Base-by-base conservation (phyloP, 1,140 invertebrate species). In the Zaprionus taronus region DNA sequence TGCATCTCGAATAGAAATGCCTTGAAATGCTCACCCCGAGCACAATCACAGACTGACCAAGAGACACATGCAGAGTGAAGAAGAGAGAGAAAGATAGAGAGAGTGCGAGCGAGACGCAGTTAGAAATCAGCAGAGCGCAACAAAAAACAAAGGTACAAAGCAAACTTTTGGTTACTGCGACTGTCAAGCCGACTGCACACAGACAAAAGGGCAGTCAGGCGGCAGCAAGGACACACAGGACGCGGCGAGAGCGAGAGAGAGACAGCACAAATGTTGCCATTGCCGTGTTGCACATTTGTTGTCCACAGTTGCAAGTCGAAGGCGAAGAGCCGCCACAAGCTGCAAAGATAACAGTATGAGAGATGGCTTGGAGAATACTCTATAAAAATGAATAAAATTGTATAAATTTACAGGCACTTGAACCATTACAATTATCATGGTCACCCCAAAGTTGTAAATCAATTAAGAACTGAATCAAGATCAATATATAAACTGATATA, bases 181-280 rank as follows among this genome's bases (percentile, higher is more conserved):
- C 84, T 87, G 83, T 87, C 83, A 83, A 84, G 71, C 84, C 84
- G 77, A 87, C 83, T 81, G 78, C 81, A 79, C 81, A 76, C 70
- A 83, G 68, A 87, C 81, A 87, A 89, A 89, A 38, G 57, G 68
- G 74, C n/a, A 49, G 56, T 28, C 28, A 56, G 49, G 68, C 22
- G 55, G 56, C 41, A 31, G 62, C 62, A 67, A 77, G 74, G 63
- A 57, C 70, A 31, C 57, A 36, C 47, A 51, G 47, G 41, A 47
- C 41, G 41, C 7, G n/a, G 41, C 5, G 47, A 15, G 41, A 15
- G 28, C 2, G 28, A 31, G 28, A 28, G 6, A 17, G 7, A 17
- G 7, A 47, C n/a, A 20, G 63, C 38, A 49, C 63, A 67, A 77
- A 77, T 67, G 70, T 77, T 77, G 63, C 57, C 51, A 57, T 44